Conservation (phyloP, 2,888 invertebrate genomes). For the Clunio marinus region DNA sequence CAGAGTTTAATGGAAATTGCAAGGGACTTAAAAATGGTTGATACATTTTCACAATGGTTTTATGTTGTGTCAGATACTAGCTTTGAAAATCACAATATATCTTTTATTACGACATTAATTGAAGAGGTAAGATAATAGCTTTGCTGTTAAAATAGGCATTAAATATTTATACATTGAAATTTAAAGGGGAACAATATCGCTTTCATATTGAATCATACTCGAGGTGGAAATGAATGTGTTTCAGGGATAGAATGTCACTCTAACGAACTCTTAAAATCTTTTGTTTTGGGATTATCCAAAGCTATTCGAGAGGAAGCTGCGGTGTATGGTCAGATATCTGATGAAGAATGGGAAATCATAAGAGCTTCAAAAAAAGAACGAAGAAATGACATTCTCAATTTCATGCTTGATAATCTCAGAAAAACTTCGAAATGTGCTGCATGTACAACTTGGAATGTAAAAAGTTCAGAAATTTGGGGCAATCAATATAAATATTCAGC, state of each 20-base stretch:
- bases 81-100: constrained; percentile 53
- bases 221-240: constrained; percentile 12
- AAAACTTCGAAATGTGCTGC: constrained; percentile 52
- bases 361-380: constrained; percentile 66
- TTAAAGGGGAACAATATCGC: constrained; percentile 82
- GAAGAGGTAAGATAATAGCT: too few relatives aligned
- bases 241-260: constrained; percentile 63
- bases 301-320: constrained; percentile 67
- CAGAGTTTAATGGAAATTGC: constrained; percentile 68
- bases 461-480: constrained; percentile 60
- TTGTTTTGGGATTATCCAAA: constrained; percentile 64
- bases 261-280: constrained; percentile 62
- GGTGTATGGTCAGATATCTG: constrained; percentile 69
- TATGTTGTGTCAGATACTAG: constrained; percentile 66
- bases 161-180: too few relatives aligned
- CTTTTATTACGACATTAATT: constrained; percentile 57
- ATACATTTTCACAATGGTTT: constrained; percentile 69
- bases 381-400: constrained; percentile 59
- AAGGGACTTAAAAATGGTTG: constrained; percentile 61
- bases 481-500: constrained; percentile 49
- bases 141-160: too few relatives aligned
- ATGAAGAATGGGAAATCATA: constrained; percentile 81
- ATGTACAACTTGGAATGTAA: constrained; percentile 57
- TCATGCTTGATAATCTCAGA: constrained; percentile 53
- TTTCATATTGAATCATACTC: constrained; percentile 49